Evolutionary conservation across 2,797 vertebrate species (phyloP).

Genomic region (Sebastes cheni): DNA sequence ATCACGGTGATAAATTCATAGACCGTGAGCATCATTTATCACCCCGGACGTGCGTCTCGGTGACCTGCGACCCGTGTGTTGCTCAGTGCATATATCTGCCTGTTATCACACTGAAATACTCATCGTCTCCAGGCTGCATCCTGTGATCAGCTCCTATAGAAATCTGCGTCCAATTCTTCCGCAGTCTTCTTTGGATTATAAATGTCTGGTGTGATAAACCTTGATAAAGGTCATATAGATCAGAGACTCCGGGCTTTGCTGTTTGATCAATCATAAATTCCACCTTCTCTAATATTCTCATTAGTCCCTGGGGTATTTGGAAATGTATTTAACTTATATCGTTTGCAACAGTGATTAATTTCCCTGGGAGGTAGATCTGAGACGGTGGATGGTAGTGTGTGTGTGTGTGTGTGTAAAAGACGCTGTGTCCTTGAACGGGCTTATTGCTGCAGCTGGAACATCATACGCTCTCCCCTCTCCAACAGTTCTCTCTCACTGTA

Average conservation of each 20-base stretch:
- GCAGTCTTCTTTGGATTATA: constrained; percentile 21
- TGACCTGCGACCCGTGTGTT: constrained; percentile 38
- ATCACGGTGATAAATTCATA: constrained; percentile 36
- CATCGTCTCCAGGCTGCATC: constrained; percentile 3
- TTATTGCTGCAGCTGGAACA: constrained; percentile 68
- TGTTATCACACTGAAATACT: constrained; percentile 26
- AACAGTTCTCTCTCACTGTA: constrained; percentile 20
- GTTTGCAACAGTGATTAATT: constrained; percentile 67
- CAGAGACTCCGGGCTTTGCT: constrained; percentile 37
- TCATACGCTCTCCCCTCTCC: constrained; percentile 36
- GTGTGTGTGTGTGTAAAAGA: constrained; percentile 27
- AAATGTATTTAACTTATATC: constrained; percentile 67
- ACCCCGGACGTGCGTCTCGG: constrained; percentile 4
- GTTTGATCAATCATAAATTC: constrained; percentile 62
- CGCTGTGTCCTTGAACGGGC: constrained; percentile 68
- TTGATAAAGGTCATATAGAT: constrained; percentile 56
- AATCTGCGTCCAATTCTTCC: not conserved
- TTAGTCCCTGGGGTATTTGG: constrained; percentile 51
- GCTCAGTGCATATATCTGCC: constrained; percentile 31
- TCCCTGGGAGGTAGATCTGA: constrained; percentile 56
- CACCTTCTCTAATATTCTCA: constrained; percentile 50
- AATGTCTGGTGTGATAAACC: constrained; percentile 55
- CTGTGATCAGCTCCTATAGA: constrained; percentile 20
- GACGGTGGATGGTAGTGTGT: constrained; percentile 15
- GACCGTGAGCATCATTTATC: constrained; percentile 44